A percentile compares a stretch with the other conserved stretches of the same genome.
Evolutionary conservation across 1,140 invertebrate genomes (phyloP).

Genomic region (Lutraria rhynchaena): DNA sequence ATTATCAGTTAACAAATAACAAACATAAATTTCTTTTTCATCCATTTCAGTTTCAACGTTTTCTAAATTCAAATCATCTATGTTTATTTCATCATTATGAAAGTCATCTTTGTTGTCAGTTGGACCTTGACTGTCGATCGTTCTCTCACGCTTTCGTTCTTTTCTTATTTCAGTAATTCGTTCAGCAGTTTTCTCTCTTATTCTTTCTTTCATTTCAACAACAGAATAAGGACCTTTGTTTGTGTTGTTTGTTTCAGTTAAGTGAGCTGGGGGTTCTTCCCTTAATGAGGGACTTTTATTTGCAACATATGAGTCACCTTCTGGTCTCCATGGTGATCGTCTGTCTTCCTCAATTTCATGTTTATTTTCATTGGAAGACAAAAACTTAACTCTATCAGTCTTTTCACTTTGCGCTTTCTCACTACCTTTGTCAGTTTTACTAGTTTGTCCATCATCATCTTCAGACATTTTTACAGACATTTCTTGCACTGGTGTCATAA

Average conservation of each 20-base stretch:
- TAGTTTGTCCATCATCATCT: conserved; percentile 34
- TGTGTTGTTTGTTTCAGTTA: background rate
- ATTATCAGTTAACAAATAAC: conserved; percentile 73
- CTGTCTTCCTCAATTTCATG: conserved; percentile 51
- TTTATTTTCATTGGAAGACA: conserved; percentile 51
- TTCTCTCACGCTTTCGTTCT: conserved; percentile 25
- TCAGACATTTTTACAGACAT: conserved; percentile 50
- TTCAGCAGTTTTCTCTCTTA: conserved; percentile 52
- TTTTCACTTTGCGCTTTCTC: conserved; percentile 19
- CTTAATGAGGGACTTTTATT: conserved; percentile 32
- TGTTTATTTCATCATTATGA: conserved; percentile 19
- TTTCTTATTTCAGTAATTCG: conserved; percentile 29
- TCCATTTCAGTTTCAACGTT: conserved; percentile 67
- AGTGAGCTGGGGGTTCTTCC: conserved; percentile 25
- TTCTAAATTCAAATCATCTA: conserved; percentile 56
- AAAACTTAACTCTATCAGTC: conserved; percentile 27
- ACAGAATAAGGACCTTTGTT: conserved; percentile 45
- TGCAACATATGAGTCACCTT: background rate
- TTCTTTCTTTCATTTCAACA: conserved; percentile 35
- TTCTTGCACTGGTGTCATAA: conserved; percentile 56
- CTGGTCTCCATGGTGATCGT: conserved; percentile 47
- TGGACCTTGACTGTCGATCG: conserved; percentile 55
- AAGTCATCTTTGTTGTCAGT: conserved; percentile 41
- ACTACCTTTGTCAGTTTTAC: conserved; percentile 39
- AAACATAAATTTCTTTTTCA: conserved; percentile 72